Evolutionary conservation across 2,113 vertebrate genomes (phyloP), one percentile per base, ranked within the genome.

Genomic region (Crotalus horridus): DNA sequence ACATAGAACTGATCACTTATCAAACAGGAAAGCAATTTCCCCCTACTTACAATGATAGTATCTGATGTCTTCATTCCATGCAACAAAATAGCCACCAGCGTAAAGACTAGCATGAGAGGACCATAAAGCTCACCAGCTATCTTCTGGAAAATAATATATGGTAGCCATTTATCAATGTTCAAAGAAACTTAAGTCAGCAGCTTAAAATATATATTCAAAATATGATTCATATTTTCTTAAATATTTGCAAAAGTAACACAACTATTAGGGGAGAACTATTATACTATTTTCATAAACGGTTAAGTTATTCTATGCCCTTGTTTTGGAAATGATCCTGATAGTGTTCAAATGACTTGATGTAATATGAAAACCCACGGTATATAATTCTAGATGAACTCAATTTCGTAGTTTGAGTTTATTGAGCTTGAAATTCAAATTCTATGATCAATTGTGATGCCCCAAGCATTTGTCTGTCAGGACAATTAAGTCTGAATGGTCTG

Each of bases 11-110:
- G 69, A n/a, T 7, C 39, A 90, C 43, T 51, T 39, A 89, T 24
- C 24, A 51, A 4, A 53, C 24, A 87, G 15, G 56, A 64, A 90
- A 90, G 2, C 33, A 33, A 29, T 9, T 29, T 43, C 26, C 39
- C 74, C 0, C 3, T 91, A 87, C 98, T 95, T 98, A 99, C 99
- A 12, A 99, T 99, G 85, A 99, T 98, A 1, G 99, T 99, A 87
- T 98, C 99, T 0, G 99, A 99, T 0, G 99, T 99, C 97, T 99
- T 99, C 99, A 99, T 99, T 91, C 99, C 99, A 20, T 99, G 99
- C 91, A 99, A 97, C 87, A 99, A 98, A 90, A 99, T 99, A 61
- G 99, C 99, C 87, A 99, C 99, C 97, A 99, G 96, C 0, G 99
- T 99, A 97, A 99, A 99, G 94, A 99, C 99, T 94, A 99, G 97